A percentile compares a stretch with the other conserved stretches of the same genome.
These are phyloP conservation scores for Argya squamiceps DNA, from an alignment of 2,797 vertebrate species.

Conservation along the genomic window DNA sequence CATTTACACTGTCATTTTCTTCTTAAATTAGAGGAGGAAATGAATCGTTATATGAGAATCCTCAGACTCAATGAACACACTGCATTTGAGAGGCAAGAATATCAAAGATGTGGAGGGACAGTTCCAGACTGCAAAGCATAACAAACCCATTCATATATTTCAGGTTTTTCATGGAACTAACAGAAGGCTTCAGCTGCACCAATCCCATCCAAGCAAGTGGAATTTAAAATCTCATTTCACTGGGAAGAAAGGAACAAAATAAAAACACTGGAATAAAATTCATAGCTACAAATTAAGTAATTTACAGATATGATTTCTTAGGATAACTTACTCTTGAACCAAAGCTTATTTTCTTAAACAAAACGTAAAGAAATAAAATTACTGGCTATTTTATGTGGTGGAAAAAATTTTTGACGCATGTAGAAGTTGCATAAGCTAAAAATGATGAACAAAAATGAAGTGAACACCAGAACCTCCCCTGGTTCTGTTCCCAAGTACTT, in stretches of 20 bases:
- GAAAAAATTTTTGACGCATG: not conserved
- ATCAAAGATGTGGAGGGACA: not conserved
- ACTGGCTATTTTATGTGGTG: fast-evolving
- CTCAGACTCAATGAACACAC: not conserved
- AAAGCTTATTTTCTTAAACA: not conserved
- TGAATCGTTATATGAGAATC: not conserved
- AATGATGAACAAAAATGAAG: not conserved
- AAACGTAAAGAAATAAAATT: not conserved
- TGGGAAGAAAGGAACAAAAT: not conserved
- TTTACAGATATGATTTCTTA: not conserved
- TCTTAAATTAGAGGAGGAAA: not conserved
- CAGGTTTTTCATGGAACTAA: not conserved
- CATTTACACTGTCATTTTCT: not conserved
- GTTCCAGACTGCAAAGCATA: not conserved
- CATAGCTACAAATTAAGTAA: not conserved
- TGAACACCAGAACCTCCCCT: not conserved
- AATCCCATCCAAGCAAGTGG: not conserved
- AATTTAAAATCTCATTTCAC: not conserved
- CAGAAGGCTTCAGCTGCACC: not conserved
- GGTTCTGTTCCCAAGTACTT: not conserved
- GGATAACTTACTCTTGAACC: not conserved
- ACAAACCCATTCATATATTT: not conserved
- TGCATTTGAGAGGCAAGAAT: not conserved
- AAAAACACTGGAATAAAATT: not conserved
- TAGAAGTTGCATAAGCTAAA: fast-evolving